Evolutionary conservation across 2,888 invertebrate species (phyloP), one percentile per base, ranked within the genome.

Genomic region (Monopis laevigella): DNA sequence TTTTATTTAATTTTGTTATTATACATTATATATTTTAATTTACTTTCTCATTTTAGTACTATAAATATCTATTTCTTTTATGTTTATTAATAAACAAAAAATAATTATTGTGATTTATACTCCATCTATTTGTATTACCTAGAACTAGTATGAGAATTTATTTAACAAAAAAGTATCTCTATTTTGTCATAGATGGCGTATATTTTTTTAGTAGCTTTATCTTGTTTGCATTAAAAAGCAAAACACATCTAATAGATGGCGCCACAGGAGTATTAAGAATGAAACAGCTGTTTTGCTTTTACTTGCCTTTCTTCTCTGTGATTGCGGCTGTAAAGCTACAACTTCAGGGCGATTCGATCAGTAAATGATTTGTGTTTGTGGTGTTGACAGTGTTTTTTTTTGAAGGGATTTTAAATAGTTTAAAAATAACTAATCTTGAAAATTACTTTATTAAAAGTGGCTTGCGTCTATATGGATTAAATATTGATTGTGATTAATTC

Each of bases 211-310:
- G 10, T 24, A 24, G 10, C n/a, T n/a, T n/a, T n/a, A n/a, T n/a
- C n/a, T n/a, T n/a, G n/a, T n/a, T 3, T 7, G n/a, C n/a, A 14
- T 17, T 8, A 14, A 4, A 10, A 16, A 30, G 3, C 30, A 4
- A 30, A 13, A 5, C 8, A 4, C 3, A n/a, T 7, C 6, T 3
- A 38, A 6, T 38, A 38, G 26, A 21, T 38, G 38, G 26, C 38
- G 21, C 12, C 14, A 38, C 19, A 32, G 3, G 17, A 30, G 10
- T 14, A 2, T 17, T 17, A 16, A 32, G 24, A 5, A 21, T 16
- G 32, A 32, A 32, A 63, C 71, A 73, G 73, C 72, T 72, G 70
- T 63, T 62, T 65, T 63, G 55, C 53, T 58, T 61, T 53, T 46
- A 52, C 50, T n/a, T n/a, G n/a, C n/a, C n/a, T n/a, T n/a, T n/a